Percentiles rank a stretch among this genome's conserved stretches.
phyloP scores from a whole-genome alignment of 1,140 invertebrate species.

The Saxidomus purpurata region DNA sequence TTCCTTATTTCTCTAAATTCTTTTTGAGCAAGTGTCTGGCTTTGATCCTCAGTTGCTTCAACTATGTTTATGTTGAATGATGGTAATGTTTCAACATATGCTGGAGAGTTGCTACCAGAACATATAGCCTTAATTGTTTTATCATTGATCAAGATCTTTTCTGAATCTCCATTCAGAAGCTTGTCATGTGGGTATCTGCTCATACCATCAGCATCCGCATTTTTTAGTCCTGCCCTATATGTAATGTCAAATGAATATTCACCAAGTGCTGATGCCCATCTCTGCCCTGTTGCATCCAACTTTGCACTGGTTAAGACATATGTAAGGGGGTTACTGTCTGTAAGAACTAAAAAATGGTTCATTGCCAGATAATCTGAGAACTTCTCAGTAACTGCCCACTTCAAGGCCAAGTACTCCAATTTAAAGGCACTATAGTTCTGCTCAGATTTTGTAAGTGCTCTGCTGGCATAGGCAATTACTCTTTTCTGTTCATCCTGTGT shows the following conservation, averaged over 20 bases:
- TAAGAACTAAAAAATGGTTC: not conserved
- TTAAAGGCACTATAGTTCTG: too few species aligned
- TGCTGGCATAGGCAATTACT: too few species aligned
- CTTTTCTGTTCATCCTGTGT: too few species aligned
- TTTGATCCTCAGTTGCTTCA: not conserved
- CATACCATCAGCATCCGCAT: not conserved
- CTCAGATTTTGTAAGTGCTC: too few species aligned
- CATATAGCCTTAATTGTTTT: conserved; percentile 9
- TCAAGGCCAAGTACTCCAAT: not conserved
- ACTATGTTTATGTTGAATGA: conserved; percentile 1
- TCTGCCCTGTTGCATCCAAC: not conserved
- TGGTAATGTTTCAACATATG: conserved; percentile 5
- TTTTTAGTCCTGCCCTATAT: too few species aligned
- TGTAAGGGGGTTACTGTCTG: not conserved
- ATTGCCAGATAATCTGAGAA: not conserved
- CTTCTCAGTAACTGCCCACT: not conserved
- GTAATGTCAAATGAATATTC: too few species aligned
- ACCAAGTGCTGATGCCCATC: not conserved
- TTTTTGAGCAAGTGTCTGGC: not conserved
- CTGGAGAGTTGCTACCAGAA: not conserved
- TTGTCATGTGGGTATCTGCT: not conserved
- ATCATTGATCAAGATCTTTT: not conserved
- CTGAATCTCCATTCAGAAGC: not conserved
- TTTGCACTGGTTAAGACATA: not conserved
- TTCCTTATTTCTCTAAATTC: conserved; percentile 14